phyloP scores from a whole-genome alignment of 2,888 invertebrate genomes.

The Onthophagus sagittarius region DNA sequence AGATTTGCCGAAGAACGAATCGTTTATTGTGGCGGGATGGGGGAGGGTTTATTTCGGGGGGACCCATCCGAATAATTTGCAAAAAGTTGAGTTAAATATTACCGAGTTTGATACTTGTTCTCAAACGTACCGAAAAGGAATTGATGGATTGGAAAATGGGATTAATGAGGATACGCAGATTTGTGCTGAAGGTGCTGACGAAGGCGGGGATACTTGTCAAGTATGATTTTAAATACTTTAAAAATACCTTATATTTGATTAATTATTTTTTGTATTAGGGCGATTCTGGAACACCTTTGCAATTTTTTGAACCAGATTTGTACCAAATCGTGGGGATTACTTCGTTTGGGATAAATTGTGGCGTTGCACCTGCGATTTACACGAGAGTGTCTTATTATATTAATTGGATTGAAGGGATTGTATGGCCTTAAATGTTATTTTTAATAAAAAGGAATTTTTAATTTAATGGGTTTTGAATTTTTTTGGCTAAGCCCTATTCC shows the following conservation, averaged over 20 bases:
- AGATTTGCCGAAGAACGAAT: slow-evolving; percentile 24
- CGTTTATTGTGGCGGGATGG: slow-evolving; percentile 49
- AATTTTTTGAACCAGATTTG: not conserved
- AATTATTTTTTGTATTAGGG: not conserved
- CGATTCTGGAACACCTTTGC: not conserved
- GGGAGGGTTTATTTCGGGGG: slow-evolving; percentile 39
- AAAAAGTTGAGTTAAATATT: slow-evolving; percentile 49
- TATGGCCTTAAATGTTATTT: not conserved
- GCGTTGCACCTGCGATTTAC: not conserved
- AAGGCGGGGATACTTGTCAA: slow-evolving; percentile 52
- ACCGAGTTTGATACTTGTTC: slow-evolving; percentile 37
- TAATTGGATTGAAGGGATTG: slow-evolving; percentile 5
- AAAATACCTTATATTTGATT: not conserved
- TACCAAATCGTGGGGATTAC: not conserved
- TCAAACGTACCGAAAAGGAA: slow-evolving; percentile 30
- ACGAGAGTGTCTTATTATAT: slow-evolving; percentile 6
- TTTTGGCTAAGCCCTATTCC: no score
- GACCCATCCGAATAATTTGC: slow-evolving; percentile 37
- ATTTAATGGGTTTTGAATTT: no score
- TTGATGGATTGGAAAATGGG: slow-evolving; percentile 40
- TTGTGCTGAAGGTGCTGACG: slow-evolving; percentile 48
- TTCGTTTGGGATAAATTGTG: slow-evolving; percentile 7
- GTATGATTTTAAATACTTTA: slow-evolving; percentile 31
- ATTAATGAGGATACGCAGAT: slow-evolving; percentile 46
- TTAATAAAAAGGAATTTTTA: no score